Base-by-base conservation (phyloP, 2,888 invertebrate genomes). In the Apodemia zela region DNA sequence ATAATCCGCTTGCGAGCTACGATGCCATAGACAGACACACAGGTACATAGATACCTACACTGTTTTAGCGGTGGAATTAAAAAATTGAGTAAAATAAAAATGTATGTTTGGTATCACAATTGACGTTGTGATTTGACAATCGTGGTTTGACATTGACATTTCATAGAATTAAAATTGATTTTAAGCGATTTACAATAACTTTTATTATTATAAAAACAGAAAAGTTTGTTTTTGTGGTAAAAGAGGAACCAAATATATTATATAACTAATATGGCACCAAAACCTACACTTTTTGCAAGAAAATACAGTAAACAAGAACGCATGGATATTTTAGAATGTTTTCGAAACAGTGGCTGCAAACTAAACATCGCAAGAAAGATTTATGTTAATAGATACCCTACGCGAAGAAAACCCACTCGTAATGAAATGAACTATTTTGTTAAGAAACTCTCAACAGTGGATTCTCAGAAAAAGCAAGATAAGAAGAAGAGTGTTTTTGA, bases 251-350 rank as follows among this genome's bases (percentile, higher is more conserved):
- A 13, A 15, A 38, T 38, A n/a, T n/a, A n/a, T n/a, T n/a, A n/a
- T n/a, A 15, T 38, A 38, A 38, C 13, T 0, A 45, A n/a, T 45
- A 45, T 45, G 45, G 11, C 45, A 45, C 15, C 45, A n/a, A n/a
- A 45, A 6, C n/a, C 45, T 4, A 45, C 0, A 2, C 4, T 1
- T 6, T n/a, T n/a, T n/a, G n/a, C 3, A 45, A n/a, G 45, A n/a
- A 3, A 13, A 3, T 45, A 45, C n/a, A 5, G 4, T n/a, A 45
- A 45, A 45, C n/a, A 45, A 45, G 45, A 45, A 45, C 45, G 45
- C 15, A 45, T 45, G n/a, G 45, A 45, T 45, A 45, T 45, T n/a
- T 45, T 45, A 45, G n/a, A 45, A 45, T 45, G 45, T 45, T 45
- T 45, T n/a, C 45, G 6, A 45, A n/a, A 45, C 1, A 42, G 42